These are phyloP conservation scores for Ylistrum balloti DNA, from an alignment of 1,140 invertebrate genomes.

Conservation along the genomic window DNA sequence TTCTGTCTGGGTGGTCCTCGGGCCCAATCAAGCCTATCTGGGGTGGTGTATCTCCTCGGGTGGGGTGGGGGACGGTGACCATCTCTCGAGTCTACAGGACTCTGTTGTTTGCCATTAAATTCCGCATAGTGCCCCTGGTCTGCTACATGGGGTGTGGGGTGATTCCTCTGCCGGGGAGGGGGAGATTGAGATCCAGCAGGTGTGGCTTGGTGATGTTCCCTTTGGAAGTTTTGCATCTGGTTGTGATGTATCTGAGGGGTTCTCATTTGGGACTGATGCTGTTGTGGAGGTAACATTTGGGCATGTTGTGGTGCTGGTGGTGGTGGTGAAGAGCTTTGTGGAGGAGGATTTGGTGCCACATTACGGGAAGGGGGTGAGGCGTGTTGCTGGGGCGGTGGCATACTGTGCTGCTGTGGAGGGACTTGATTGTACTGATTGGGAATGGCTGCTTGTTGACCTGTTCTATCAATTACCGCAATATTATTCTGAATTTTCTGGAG, in stretches of 20 bases:
- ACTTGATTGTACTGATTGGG: background rate
- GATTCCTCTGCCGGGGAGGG: background rate
- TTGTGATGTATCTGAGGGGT: too few relatives aligned
- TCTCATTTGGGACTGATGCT: background rate
- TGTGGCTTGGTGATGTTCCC: background rate
- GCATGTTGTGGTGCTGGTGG: background rate
- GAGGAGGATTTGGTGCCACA: background rate
- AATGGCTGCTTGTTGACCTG: background rate
- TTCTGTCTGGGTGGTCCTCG: background rate
- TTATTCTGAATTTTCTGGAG: conserved; percentile 26
- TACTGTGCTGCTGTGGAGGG: background rate
- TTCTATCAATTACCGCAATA: background rate
- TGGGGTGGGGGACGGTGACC: background rate
- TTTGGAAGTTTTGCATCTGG: background rate
- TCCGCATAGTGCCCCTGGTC: background rate
- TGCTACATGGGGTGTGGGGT: background rate
- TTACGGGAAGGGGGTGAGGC: background rate
- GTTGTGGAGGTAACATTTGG: background rate
- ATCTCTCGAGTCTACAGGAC: background rate
- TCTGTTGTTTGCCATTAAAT: background rate
- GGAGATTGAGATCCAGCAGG: background rate
- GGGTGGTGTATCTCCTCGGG: background rate
- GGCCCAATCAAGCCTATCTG: background rate
- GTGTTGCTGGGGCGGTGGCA: background rate
- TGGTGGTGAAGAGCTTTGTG: background rate